phyloP scores from a whole-genome alignment of 2,888 invertebrate genomes.

The Rotaria socialis region DNA sequence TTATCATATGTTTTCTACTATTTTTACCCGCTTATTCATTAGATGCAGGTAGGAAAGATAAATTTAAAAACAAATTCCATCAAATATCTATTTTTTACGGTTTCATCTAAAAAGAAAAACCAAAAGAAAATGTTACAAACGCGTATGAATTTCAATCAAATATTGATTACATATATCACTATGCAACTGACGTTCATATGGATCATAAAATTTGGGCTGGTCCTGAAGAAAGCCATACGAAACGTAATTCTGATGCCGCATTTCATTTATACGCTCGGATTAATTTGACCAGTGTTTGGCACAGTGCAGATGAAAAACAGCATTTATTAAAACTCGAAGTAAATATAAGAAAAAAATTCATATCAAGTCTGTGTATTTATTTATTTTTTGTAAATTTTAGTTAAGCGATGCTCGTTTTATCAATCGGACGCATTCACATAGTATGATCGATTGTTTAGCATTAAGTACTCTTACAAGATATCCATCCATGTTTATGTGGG shows the following conservation, averaged over 20 bases:
- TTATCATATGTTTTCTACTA: neutral
- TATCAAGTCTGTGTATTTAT: neutral
- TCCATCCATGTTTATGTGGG: slow-evolving; percentile 10
- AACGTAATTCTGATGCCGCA: slow-evolving; percentile 33
- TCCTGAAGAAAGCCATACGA: neutral
- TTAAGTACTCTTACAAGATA: neutral
- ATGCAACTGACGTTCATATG: slow-evolving; percentile 22
- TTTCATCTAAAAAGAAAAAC: neutral
- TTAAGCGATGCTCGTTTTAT: slow-evolving; percentile 7
- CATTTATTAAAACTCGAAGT: slow-evolving; percentile 35
- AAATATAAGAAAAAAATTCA: neutral
- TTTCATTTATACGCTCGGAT: slow-evolving; percentile 19
- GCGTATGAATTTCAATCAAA: neutral
- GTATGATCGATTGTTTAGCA: slow-evolving; percentile 35
- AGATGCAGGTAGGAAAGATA: neutral
- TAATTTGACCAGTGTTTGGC: neutral
- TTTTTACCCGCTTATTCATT: neutral
- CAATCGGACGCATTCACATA: slow-evolving; percentile 8
- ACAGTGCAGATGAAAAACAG: neutral
- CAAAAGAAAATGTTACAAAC: neutral
- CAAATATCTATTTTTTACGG: too few species aligned
- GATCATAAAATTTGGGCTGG: slow-evolving; percentile 34
- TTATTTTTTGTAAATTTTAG: neutral
- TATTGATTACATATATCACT: slow-evolving; percentile 33
- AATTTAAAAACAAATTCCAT: neutral